Base-by-base conservation (phyloP, 2,113 vertebrate genomes). In the Periophthalmodon schlosseri region DNA sequence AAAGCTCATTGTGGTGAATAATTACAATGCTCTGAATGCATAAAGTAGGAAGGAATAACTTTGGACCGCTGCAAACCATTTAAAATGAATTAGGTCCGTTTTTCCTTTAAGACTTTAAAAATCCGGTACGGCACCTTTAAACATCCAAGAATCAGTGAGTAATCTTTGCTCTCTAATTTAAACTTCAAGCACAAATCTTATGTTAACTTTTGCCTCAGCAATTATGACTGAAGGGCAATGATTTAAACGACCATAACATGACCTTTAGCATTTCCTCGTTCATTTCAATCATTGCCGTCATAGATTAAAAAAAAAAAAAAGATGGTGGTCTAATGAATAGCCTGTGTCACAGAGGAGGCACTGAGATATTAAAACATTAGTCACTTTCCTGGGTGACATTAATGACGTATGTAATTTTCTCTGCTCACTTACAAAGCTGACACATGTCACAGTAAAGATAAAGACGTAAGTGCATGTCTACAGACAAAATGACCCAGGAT, bases 361-460 rank as follows among this genome's bases (percentile, higher is more conserved):
- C 21, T 56, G 69, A 73, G 69, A 88, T 82, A 81, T 79, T 76
- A 84, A 86, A 72, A 82, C 73, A 83, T 90, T 77, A 83, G 77
- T 86, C 79, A 88, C 74, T 70, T 65, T 76, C 61, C 72, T 81
- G 65, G 72, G 76, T 80, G 71, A 80, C 64, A 72, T 75, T 68
- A 73, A 85, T 67, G 54, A 65, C 70, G 69, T 39, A 79, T 82
- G 57, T 58, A 72, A 81, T 86, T 74, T 79, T 81, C 80, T 77
- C 47, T 11, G 39, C 73, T 76, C 76, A 74, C 75, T 81, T 71
- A 74, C 15, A 69, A 75, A 80, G 77, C 5, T 72, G 57, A 81
- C 71, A 67, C 50, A 34, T 64, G 73, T 21, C 56, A 58, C 14
- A 34, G 24, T 54, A 58, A 18, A 73, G 57, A 82, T 77, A 63